These are phyloP conservation scores for Coremacera marginata DNA, from an alignment of 2,888 invertebrate genomes.

Conservation along the genomic window DNA sequence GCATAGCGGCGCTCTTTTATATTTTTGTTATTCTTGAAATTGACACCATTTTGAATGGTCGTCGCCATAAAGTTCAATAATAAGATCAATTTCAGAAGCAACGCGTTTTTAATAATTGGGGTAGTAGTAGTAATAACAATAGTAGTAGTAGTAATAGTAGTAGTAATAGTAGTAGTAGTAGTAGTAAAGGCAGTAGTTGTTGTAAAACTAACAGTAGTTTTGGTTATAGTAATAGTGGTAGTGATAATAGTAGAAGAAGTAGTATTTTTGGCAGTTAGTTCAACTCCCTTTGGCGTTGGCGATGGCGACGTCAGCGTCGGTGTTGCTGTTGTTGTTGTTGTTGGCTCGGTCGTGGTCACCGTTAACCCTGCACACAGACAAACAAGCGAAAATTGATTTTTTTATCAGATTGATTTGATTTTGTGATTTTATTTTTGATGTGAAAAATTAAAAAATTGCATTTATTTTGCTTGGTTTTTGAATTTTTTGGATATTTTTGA, in stretches of 20 bases:
- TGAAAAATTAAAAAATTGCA: constrained; percentile 36
- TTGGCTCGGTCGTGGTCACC: constrained; percentile 46
- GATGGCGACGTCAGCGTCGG: constrained; percentile 34
- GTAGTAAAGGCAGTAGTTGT: constrained; percentile 40
- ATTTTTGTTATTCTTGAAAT: not conserved
- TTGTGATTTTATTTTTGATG: constrained; percentile 36
- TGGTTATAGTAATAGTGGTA: constrained; percentile 41
- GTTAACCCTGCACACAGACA: constrained; percentile 75
- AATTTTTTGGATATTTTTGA: constrained; percentile 43
- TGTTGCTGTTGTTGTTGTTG: constrained; percentile 31
- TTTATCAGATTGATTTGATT: constrained; percentile 43
- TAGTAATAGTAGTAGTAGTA: constrained; percentile 42
- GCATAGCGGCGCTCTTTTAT: not conserved
- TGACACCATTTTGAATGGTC: not conserved
- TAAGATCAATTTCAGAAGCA: constrained; percentile 8
- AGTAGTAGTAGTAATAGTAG: no score
- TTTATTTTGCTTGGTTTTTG: constrained; percentile 44
- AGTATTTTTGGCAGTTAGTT: constrained; percentile 33
- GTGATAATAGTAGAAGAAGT: constrained; percentile 41
- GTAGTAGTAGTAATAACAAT: constrained; percentile 49
- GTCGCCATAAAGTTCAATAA: not conserved
- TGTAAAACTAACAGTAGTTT: constrained; percentile 39
- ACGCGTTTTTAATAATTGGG: constrained; percentile 51
- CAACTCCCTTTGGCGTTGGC: constrained; percentile 7
- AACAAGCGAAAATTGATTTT: constrained; percentile 70